Base-by-base conservation (phyloP, 2,888 invertebrate species). In the Xylota sylvarum region DNA sequence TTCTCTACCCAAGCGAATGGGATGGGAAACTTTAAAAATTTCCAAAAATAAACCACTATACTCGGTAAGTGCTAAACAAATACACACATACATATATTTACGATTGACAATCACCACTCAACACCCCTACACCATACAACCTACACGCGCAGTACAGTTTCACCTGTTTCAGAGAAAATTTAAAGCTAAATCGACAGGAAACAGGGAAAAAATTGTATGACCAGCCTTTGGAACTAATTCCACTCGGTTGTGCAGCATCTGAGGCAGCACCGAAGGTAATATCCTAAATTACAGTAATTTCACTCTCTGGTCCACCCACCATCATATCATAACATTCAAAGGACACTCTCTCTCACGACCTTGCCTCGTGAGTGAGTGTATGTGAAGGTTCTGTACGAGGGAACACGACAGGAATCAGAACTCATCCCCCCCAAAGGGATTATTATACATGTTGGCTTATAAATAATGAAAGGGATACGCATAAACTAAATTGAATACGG, bases 401-500 rank as follows among this genome's bases (percentile, higher is more conserved):
- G n/a, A n/a, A n/a, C 7, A 17, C 14, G 50, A 35, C 9, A 50
- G 50, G 48, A 73, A 60, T 73, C 62, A 40, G 27, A 10, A 50
- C 48, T 9, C 40, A 52, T n/a, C 32, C 37, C 14, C 17, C 7
- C 14, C 14, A 4, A 17, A 14, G 35, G n/a, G 62, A 64, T 64
- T 43, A 43, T 46, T 43, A 23, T 23, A 23, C 23, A 23, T 10
- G 55, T 43, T 30, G 50, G 40, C 69, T 67, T 52, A 62, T 69
- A 78, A 78, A 62, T 69, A 60, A 56, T 14, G 43, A 32, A 52
- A 32, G 23, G 52, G 78, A 78, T 78, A 9, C 52, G 17, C 14
- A 43, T 50, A 69, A 69, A 77, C 48, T 50, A 40, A 67, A 67
- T 30, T 67, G 37, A 76, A 67, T 65, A 46, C 19, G 35, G 7